Conservation (phyloP, 1,140 invertebrate species). For the Orchestia grillus region DNA sequence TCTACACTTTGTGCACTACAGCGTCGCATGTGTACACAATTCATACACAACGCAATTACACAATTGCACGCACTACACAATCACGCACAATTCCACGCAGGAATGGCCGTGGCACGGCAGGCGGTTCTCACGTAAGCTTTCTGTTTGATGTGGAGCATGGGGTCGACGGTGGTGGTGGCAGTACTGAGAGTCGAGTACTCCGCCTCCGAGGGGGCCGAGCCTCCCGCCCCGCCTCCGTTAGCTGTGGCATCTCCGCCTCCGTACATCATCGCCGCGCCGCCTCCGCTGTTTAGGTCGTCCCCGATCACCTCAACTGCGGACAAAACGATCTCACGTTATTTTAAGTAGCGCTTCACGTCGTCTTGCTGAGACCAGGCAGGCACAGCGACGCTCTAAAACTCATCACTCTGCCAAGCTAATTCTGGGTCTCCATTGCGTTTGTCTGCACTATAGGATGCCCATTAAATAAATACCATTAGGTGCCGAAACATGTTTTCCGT, state of each 20-base stretch:
- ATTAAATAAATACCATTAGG: neutral
- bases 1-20: too few species aligned
- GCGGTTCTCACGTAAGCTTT: slow-evolving; percentile 3
- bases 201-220: slow-evolving; percentile 4
- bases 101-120: neutral
- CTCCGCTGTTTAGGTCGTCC: neutral
- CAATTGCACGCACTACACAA: too few species aligned
- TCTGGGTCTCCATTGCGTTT: neutral
- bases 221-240: neutral
- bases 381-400: too few species aligned
- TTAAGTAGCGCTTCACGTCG: neutral
- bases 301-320: slow-evolving; percentile 45
- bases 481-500: too few species aligned
- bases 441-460: neutral
- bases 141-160: slow-evolving; percentile 35
- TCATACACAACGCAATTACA: too few species aligned
- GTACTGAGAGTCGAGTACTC: slow-evolving; percentile 5
- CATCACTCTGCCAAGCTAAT: too few species aligned
- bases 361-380: too few species aligned
- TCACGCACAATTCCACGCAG: too few species aligned
- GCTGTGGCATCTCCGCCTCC: neutral
- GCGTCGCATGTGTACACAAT: too few species aligned
- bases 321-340: neutral
- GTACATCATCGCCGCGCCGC: neutral
- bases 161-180: slow-evolving; percentile 44